Conservation (phyloP, 1,140 invertebrate genomes). For the Drosophila mauritiana region DNA sequence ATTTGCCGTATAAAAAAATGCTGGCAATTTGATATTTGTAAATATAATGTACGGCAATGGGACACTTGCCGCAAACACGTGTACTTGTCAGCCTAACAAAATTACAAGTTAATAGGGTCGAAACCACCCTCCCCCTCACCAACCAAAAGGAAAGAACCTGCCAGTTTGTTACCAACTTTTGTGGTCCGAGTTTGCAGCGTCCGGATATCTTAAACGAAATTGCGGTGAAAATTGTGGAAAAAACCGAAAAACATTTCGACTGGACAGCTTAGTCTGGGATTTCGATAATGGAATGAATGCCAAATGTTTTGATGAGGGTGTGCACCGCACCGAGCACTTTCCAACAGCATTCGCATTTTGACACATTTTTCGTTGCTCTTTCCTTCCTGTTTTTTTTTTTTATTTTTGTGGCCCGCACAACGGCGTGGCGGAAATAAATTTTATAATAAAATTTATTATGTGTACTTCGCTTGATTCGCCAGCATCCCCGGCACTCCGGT, state of each 20-base stretch:
- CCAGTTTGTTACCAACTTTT: conserved; percentile 38
- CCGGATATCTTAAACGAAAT: conserved; percentile 53
- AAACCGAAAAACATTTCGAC: conserved; percentile 31
- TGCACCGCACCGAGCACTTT: conserved; percentile 13
- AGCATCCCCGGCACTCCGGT: conserved; percentile 25
- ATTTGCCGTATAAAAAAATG: conserved; percentile 42
- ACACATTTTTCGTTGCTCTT: conserved; percentile 54
- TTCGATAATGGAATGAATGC: conserved; percentile 83
- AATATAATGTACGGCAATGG: conserved; percentile 36
- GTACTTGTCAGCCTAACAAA: conserved; percentile 73
- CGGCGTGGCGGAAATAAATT: conserved; percentile 69
- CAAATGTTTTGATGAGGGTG: conserved; percentile 81
- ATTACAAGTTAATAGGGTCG: conserved; percentile 48
- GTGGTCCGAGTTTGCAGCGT: conserved; percentile 53
- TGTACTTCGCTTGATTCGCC: conserved; percentile 64
- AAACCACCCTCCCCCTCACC: not conserved
- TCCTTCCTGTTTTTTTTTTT: not conserved
- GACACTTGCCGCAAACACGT: conserved; percentile 80
- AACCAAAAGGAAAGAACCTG: conserved; percentile 20
- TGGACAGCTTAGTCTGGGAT: conserved; percentile 75
- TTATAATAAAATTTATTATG: conserved; percentile 83
- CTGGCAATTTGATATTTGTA: conserved; percentile 35
- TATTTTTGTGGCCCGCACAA: not conserved
- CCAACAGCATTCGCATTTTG: conserved; percentile 79
- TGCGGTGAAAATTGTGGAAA: conserved; percentile 22